phyloP scores from a whole-genome alignment of 2,113 vertebrate species.

The Anas platyrhynchos region DNA sequence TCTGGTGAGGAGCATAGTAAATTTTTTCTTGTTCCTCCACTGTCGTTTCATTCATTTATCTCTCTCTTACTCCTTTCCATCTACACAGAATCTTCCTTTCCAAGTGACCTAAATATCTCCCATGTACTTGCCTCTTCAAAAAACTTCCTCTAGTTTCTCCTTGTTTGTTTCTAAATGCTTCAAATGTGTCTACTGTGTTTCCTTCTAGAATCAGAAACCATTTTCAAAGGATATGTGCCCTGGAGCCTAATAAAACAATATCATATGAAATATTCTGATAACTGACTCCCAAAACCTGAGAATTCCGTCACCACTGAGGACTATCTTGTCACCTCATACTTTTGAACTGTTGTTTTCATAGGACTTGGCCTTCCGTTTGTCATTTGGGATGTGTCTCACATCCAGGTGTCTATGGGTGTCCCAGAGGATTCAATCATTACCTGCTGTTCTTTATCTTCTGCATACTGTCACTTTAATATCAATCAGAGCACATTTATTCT shows the following conservation, averaged over 20 bases:
- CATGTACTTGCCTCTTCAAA: neutral
- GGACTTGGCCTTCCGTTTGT: neutral
- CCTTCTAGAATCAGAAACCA: neutral
- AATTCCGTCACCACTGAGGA: neutral
- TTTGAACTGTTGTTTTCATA: neutral
- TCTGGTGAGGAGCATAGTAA: neutral
- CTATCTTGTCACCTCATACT: neutral
- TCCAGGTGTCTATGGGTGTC: neutral
- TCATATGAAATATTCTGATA: neutral
- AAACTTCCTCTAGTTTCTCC: neutral
- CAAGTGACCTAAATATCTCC: neutral
- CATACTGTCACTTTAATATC: neutral
- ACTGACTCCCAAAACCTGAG: neutral
- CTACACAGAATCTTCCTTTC: neutral
- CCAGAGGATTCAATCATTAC: neutral
- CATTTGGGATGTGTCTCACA: too few relatives aligned
- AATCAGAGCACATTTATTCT: neutral
- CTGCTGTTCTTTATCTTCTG: neutral
- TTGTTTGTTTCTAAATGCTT: neutral
- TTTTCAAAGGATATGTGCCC: neutral
- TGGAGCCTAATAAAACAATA: neutral
- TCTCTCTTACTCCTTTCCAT: neutral
- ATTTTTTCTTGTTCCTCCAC: neutral
- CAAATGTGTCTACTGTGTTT: neutral
- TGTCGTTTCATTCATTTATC: neutral